A percentile compares a stretch with the other conserved stretches of the same genome.
Conservation (phyloP, 2,797 vertebrate species). For the Pseudomugil tenellus region DNA sequence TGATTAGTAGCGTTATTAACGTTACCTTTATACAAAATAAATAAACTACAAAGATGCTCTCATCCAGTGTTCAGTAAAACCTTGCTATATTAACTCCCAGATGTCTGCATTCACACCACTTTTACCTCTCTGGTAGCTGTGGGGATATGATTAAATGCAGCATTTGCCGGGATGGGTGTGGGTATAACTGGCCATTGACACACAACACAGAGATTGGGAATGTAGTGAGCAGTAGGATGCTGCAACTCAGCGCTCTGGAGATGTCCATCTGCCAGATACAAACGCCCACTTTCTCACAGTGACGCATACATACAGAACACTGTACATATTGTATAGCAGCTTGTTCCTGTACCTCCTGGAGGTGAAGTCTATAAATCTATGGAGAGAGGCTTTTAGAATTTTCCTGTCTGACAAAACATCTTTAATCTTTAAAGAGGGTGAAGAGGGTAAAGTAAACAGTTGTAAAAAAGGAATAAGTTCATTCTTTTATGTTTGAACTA, state of each 20-base stretch:
- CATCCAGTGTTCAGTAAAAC: not conserved
- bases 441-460: too few species aligned
- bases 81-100: constrained; percentile 13
- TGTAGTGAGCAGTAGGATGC: constrained; percentile 48
- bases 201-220: constrained; percentile 50
- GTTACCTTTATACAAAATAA: too few species aligned
- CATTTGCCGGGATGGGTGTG: constrained; percentile 42
- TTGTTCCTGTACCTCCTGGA: not conserved
- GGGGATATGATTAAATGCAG: constrained; percentile 48
- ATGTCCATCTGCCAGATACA: constrained; percentile 55
- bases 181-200: constrained; percentile 64
- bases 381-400: not conserved
- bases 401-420: not conserved
- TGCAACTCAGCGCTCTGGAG: constrained; percentile 56
- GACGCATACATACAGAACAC: not conserved
- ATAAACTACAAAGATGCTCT: not conserved
- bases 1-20: too few species aligned
- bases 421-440: not conserved
- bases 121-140: constrained; percentile 20
- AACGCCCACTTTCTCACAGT: constrained; percentile 41
- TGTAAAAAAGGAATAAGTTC: not conserved
- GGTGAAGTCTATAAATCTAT: not conserved
- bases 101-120: constrained; percentile 17
- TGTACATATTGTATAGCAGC: constrained; percentile 1
- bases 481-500: not conserved